Evolutionary conservation across 2,797 vertebrate genomes (phyloP).

Genomic region (Sternotherus odoratus): DNA sequence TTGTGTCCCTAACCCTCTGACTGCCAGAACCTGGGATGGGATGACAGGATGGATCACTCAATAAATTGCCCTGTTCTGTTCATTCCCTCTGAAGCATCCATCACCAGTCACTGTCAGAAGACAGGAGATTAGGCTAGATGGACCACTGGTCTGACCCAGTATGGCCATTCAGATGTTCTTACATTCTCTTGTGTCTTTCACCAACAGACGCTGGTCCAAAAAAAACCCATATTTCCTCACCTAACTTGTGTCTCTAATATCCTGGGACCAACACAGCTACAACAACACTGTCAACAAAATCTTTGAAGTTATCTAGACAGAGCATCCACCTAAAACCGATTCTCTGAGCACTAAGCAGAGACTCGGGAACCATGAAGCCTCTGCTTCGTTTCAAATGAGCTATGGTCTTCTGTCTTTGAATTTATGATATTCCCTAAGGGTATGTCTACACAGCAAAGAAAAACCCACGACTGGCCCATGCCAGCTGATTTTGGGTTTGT

Average conservation of each 20-base stretch:
- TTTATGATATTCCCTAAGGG: neutral
- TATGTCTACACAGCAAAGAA: neutral
- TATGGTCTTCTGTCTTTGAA: neutral
- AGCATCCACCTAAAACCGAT: neutral
- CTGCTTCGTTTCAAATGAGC: neutral
- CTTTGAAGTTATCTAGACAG: neutral
- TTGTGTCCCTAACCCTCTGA: neutral
- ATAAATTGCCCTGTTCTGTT: neutral
- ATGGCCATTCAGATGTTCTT: neutral
- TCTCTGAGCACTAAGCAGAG: neutral
- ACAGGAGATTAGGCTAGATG: neutral
- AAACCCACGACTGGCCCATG: neutral
- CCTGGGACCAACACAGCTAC: neutral
- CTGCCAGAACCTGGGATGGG: neutral
- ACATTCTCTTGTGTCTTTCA: neutral
- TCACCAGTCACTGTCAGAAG: too few relatives aligned
- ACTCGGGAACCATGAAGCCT: neutral
- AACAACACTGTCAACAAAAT: neutral
- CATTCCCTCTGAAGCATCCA: neutral
- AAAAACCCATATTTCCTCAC: neutral
- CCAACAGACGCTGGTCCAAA: neutral
- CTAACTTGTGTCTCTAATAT: neutral
- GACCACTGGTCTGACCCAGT: neutral
- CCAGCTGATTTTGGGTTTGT: neutral
- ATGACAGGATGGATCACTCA: neutral